A percentile compares a stretch with the other conserved stretches of the same genome.
These are phyloP conservation scores for Paralinhomoeus sp. DNA, from an alignment of 2,888 invertebrate genomes.

Conservation along the genomic window DNA sequence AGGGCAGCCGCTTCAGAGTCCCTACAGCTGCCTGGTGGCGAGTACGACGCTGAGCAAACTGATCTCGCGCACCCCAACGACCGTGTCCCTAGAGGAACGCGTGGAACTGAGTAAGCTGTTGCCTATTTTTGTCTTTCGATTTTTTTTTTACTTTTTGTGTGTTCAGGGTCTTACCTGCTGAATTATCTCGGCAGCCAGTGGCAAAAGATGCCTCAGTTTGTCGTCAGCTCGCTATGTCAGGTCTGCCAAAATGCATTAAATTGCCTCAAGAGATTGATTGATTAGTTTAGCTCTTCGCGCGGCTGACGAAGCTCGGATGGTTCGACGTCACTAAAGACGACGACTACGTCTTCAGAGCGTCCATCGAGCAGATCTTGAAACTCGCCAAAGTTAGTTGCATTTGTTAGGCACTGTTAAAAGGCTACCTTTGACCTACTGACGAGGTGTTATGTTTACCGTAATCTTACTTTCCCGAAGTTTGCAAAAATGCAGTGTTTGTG, in stretches of 20 bases:
- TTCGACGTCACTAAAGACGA: constrained; percentile 56
- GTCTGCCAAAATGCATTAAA: constrained; percentile 76
- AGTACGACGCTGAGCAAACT: too few relatives aligned
- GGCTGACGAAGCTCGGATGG: constrained; percentile 93
- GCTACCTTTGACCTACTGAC: constrained; percentile 1
- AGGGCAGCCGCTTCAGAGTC: too few relatives aligned
- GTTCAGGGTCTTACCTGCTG: too few relatives aligned
- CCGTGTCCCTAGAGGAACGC: too few relatives aligned
- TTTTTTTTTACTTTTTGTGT: too few relatives aligned
- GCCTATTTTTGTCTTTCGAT: too few relatives aligned
- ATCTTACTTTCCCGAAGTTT: too few relatives aligned
- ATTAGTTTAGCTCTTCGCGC: constrained; percentile 63
- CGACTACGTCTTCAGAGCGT: constrained; percentile 69
- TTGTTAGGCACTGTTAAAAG: constrained; percentile 6
- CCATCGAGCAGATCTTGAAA: constrained; percentile 66
- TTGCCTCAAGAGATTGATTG: constrained; percentile 66
- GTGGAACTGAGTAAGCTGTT: too few relatives aligned
- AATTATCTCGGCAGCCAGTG: too few relatives aligned
- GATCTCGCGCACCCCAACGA: too few relatives aligned
- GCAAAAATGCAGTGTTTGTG: too few relatives aligned
- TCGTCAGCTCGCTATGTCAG: constrained; percentile 52
- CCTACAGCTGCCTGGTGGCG: too few relatives aligned
- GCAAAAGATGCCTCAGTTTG: constrained; percentile 92
- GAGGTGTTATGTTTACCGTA: background rate
- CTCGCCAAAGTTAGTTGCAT: constrained; percentile 42